phyloP scores from a whole-genome alignment of 92 coral and sea anemone species.

The Micromussa lordhowensis region DNA sequence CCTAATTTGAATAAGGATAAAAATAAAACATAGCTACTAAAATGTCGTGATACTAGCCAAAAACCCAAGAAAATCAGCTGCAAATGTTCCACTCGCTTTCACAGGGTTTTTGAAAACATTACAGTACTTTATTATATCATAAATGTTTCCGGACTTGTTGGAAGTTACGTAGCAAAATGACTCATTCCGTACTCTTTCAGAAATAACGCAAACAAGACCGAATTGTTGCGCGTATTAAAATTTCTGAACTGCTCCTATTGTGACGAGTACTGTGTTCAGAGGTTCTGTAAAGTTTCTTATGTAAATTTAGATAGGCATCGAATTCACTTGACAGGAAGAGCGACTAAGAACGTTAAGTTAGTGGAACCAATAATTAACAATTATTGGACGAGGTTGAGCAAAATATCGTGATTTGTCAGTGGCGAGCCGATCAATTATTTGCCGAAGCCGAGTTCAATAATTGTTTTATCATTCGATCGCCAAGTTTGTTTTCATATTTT shows the following conservation, averaged over 20 bases:
- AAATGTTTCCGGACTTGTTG: too few relatives aligned
- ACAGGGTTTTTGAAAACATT: background rate
- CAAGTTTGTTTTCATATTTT: too few relatives aligned
- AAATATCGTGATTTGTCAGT: too few relatives aligned
- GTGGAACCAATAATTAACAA: too few relatives aligned
- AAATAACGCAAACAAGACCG: background rate
- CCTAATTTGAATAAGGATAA: background rate
- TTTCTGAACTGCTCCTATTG: background rate
- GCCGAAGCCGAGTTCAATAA: too few relatives aligned
- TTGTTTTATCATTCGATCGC: too few relatives aligned
- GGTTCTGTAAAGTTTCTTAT: background rate
- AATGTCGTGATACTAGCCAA: background rate
- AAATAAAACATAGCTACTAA: background rate
- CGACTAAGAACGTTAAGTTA: background rate
- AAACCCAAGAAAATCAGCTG: background rate
- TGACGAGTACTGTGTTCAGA: background rate
- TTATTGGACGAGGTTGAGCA: too few relatives aligned
- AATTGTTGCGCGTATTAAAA: background rate
- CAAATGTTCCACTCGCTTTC: background rate
- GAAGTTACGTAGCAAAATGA: background rate
- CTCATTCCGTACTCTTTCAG: background rate
- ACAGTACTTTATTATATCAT: too few relatives aligned
- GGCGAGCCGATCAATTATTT: too few relatives aligned
- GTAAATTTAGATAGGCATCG: background rate
- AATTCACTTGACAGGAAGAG: background rate